Base-by-base conservation (phyloP, 2,113 vertebrate genomes). In the Rhinogobius similis region DNA sequence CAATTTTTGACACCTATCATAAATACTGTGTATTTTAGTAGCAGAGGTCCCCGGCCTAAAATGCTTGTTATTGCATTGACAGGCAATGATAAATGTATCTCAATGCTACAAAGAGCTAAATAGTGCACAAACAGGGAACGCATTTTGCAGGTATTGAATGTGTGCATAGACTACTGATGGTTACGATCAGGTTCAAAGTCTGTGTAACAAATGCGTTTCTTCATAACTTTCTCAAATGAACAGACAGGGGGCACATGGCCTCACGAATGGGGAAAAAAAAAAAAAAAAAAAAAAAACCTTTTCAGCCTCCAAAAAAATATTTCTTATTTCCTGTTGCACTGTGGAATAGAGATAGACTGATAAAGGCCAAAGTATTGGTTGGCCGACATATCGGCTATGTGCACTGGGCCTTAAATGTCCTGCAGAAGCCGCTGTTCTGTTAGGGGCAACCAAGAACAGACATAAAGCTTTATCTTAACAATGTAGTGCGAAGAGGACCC, bases 11-110 rank as follows among this genome's bases (percentile, higher is more conserved):
- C 69, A 79, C 63, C 55, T 52, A 26, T 26, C 43, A 82, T 70
- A 50, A 70, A 81, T 55, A 24, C 21, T 24, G 82, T 77, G 70
- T 84, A 48, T 82, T 67, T 70, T 72, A 79, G 65, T 67, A 46
- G 10, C 11, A 55, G 23, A 55, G 46, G 46, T 50, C 21, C 46
- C n/a, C n/a, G 46, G 46, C 46, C 46, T 46, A 10, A 21, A 21
- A 20, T 21, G n/a, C 46, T n/a, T 50, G 4, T 20, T 20, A 50
- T 18, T 50, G 46, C 46, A 46, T 46, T 21, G 43, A 46, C 46
- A n/a, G 46, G 20, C 46, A 50, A 1, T 21, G 13, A 55, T 13
- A 55, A 24, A 24, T 55, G 7, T n/a, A n/a, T n/a, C n/a, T 50
- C 8, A 50, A 10, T 10, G 46, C 46, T 20, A 46, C 46, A 50